Conservation (phyloP, 2,888 invertebrate species). For the Dicycla oo region DNA sequence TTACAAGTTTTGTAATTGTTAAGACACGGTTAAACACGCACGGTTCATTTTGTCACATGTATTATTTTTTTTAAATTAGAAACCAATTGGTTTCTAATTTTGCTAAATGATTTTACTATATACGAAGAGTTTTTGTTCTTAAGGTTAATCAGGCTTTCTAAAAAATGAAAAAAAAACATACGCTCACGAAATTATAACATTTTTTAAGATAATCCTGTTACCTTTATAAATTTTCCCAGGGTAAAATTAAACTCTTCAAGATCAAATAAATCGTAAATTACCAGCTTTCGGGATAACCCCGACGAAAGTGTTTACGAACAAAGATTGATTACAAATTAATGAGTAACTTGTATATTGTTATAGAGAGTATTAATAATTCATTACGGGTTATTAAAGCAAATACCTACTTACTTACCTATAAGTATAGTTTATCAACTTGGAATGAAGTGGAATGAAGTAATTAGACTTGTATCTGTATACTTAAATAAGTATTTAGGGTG, state of each 20-base stretch:
- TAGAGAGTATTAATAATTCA: background rate
- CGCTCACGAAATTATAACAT: too few species aligned
- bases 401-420: background rate
- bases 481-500: too few species aligned
- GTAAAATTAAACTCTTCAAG: slow-evolving; percentile 1
- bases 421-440: background rate
- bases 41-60: too few species aligned
- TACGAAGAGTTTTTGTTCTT: too few species aligned
- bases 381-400: slow-evolving; percentile 13
- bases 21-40: too few species aligned
- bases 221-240: background rate
- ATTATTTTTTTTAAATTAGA: too few species aligned
- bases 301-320: slow-evolving; percentile 12
- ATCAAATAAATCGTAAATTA: slow-evolving; percentile 4
- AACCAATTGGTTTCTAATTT: too few species aligned
- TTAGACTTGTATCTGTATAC: background rate
- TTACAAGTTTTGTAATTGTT: too few species aligned
- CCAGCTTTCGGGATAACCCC: background rate
- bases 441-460: background rate
- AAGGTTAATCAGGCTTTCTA: too few species aligned
- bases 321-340: slow-evolving; percentile 50
- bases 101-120: too few species aligned
- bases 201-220: background rate
- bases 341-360: background rate
- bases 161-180: background rate